These are phyloP conservation scores for Stratiolaelaps scimitus DNA, from an alignment of 1,140 invertebrate species.

Conservation along the genomic window DNA sequence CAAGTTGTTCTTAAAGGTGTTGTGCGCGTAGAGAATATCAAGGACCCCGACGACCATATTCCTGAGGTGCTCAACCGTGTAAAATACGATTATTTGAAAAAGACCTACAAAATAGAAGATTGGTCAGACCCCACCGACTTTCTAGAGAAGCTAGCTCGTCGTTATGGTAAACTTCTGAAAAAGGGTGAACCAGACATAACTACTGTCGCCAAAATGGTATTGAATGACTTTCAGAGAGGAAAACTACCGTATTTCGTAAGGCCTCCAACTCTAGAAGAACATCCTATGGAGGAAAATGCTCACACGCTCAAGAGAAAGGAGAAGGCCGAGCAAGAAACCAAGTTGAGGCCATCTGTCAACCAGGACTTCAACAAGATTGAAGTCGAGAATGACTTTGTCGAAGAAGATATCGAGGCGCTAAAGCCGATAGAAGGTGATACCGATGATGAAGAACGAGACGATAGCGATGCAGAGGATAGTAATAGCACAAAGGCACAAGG, in stretches of 20 bases:
- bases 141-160: conserved; percentile 72
- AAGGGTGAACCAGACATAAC: conserved; percentile 77
- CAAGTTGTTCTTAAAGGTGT: conserved; percentile 83
- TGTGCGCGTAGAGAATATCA: conserved; percentile 75
- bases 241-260: conserved; percentile 86
- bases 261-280: conserved; percentile 48
- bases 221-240: conserved; percentile 98
- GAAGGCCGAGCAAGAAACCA: conserved; percentile 3
- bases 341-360: neutral
- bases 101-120: conserved; percentile 71
- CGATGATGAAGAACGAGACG: conserved; percentile 40
- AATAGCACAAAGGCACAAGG: conserved; percentile 46
- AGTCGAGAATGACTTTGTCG: conserved; percentile 56
- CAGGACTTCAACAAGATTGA: conserved; percentile 33
- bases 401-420: conserved; percentile 44
- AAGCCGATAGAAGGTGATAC: conserved; percentile 41
- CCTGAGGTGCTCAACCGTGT: conserved; percentile 70
- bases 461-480: conserved; percentile 36
- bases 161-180: conserved; percentile 78
- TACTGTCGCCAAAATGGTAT: conserved; percentile 78
- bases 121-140: conserved; percentile 65
- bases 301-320: conserved; percentile 1
- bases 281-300: conserved; percentile 17
- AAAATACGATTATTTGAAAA: conserved; percentile 70
- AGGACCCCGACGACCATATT: conserved; percentile 89